A percentile compares a stretch with the other conserved stretches of the same genome.
Conservation (phyloP, 2,888 invertebrate genomes). For the Tuta absoluta region DNA sequence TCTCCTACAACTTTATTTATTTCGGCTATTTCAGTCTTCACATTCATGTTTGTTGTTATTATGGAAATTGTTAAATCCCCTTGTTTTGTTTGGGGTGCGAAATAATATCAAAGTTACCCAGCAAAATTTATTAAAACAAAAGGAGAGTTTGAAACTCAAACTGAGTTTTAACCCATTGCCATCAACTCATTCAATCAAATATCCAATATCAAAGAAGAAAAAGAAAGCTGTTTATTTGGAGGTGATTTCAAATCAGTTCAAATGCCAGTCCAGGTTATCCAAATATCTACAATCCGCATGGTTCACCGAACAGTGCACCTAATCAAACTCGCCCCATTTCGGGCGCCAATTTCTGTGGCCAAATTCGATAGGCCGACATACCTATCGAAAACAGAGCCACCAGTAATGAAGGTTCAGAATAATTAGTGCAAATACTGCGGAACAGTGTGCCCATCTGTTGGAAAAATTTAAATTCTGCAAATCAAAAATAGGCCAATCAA, state of each 20-base stretch:
- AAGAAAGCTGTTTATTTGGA: too few species aligned
- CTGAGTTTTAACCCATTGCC: background rate
- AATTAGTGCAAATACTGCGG: slow-evolving; percentile 47
- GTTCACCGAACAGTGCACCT: background rate
- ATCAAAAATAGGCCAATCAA: too few species aligned
- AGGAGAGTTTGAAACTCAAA: background rate
- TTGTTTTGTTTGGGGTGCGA: background rate
- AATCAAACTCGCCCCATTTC: slow-evolving; percentile 12
- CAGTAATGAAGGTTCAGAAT: slow-evolving; percentile 49
- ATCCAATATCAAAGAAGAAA: background rate
- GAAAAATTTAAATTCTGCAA: too few species aligned
- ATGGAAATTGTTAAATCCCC: background rate
- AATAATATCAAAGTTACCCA: background rate
- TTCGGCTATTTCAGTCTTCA: slow-evolving; percentile 18
- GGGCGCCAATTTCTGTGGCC: slow-evolving; percentile 9
- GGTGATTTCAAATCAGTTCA: too few species aligned
- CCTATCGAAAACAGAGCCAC: slow-evolving; percentile 41
- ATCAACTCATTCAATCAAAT: background rate
- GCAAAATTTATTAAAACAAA: background rate
- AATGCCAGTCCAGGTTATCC: background rate
- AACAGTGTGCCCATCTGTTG: too few species aligned
- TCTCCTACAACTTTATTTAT: slow-evolving; percentile 25
- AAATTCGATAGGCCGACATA: slow-evolving; percentile 19
- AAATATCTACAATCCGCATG: background rate
- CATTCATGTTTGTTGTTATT: slow-evolving; percentile 19